phyloP scores from a whole-genome alignment of 2,797 vertebrate species.

The Synaphobranchus kaupii region DNA sequence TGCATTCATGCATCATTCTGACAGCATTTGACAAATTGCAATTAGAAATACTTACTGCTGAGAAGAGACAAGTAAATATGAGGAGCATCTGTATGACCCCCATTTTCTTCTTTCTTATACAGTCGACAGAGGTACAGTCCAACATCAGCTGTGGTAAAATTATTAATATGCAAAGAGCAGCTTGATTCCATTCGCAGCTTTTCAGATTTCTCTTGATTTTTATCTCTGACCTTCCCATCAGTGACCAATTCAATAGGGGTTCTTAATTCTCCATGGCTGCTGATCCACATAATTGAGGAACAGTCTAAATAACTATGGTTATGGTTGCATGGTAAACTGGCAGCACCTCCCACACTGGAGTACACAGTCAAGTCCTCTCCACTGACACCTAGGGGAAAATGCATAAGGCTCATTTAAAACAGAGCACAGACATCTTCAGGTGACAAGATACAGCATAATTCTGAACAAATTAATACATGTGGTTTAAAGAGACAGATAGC shows the following conservation, averaged over 20 bases:
- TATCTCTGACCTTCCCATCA: not conserved
- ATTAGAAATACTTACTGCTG: conserved; percentile 19
- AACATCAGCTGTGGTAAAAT: not conserved
- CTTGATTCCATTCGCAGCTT: conserved; percentile 10
- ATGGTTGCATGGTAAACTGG: not conserved
- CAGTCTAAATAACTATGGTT: not conserved
- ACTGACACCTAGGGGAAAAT: not conserved
- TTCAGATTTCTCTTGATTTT: not conserved
- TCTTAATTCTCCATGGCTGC: not conserved
- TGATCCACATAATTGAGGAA: conserved; percentile 10
- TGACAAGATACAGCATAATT: no score
- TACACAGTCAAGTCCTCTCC: not conserved
- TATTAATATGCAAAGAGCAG: conserved; percentile 20
- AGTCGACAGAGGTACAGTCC: not conserved
- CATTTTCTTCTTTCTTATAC: not conserved
- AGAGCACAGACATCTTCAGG: no score
- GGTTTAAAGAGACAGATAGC: no score
- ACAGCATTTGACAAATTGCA: not conserved
- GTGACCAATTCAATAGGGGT: not conserved
- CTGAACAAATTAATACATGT: no score
- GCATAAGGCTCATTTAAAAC: not conserved
- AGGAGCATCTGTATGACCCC: not conserved
- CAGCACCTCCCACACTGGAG: not conserved
- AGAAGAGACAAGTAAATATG: not conserved
- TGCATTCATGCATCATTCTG: no score